Base-by-base conservation (phyloP, 1,140 invertebrate species). In the Olivierus martensii region DNA sequence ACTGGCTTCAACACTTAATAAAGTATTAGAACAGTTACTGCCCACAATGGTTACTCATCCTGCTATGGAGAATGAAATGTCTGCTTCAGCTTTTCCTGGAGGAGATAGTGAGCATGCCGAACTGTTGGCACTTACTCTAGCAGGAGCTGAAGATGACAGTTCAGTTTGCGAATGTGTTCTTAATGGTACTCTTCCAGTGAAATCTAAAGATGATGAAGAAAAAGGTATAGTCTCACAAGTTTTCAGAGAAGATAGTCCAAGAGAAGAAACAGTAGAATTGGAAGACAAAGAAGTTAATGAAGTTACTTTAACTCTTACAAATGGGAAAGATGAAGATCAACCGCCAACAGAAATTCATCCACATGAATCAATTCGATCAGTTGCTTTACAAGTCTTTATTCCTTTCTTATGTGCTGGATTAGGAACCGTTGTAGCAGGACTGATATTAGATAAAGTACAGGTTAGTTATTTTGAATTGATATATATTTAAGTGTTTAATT, bases 401-500 rank as follows among this genome's bases (percentile, higher is more conserved):
- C 72, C 73, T 4, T 75, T 73, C 56, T 61, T 75, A 19, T 69
- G 74, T 28, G 71, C 71, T 38, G 73, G 73, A 5, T 70, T 73
- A 56, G 73, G 73, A 2, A 73, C 67, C 47, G 73, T 75, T n/a
- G 71, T 64, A 15, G 72, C 73, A 45, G 73, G 73, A 28, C 65
- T 75, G 51, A 66, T 76, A 1, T 60, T 75, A 4, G 69, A 74
- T 56, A 59, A 66, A 52, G 73, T 73, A 5, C 69, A 72, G 64
- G 67, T 58, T 12, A 9, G 50, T 39, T 43, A 6, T 21, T 43
- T 35, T 7, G 28, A 28, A 28, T n/a, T n/a, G n/a, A n/a, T n/a
- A n/a, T n/a, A n/a, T n/a, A n/a, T n/a, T n/a, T n/a, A n/a, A n/a
- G n/a, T n/a, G n/a, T n/a, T n/a, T n/a, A n/a, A n/a, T n/a, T n/a